Evolutionary conservation across 2,113 vertebrate species (phyloP), one percentile per base, ranked within the genome.

Genomic region (Tylochromis polylepis): DNA sequence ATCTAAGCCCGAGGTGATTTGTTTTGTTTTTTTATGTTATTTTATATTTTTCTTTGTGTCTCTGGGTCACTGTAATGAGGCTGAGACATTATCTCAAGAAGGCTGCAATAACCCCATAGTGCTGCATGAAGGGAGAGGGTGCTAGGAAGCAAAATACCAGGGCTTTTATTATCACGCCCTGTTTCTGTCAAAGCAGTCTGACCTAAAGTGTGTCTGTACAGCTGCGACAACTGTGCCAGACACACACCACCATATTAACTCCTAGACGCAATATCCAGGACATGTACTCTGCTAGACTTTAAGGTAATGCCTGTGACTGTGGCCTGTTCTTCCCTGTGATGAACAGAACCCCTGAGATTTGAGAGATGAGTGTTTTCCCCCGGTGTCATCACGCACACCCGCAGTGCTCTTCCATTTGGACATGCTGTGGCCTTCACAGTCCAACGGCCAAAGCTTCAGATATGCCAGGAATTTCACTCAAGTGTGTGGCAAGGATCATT

Each of bases 391-490:
- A 29, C 29, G 31, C 83, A 65, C 56, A 88, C 59, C 59, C 55
- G 43, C 49, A 20, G 20, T 36, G 62, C 67, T 24, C 77, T 38
- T 78, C 53, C 53, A 58, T 22, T 31, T 59, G 79, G 82, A 82
- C 82, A 72, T 20, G 6, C 59, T 79, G 51, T 67, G 79, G 84
- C 90, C 88, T 91, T 95, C 91, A 89, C 91, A 92, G 89, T 65
- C 87, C 77, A 36, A 49, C 20, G 65, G 85, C 88, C 93, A 94
- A 94, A 93, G 91, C 91, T 82, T 87, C 94, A 91, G 84, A 86
- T 80, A 87, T 53, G 86, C 84, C 49, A 81, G 87, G 92, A 95
- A 95, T 96, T 94, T 95, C 91, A 88, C 91, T 91, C 67, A 67
- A 88, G 85, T 83, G 90, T 93, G 94, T 95, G 85, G 87, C 83